Evolutionary conservation across 2,888 invertebrate genomes (phyloP).

Genomic region (Ctenicera cuprea): DNA sequence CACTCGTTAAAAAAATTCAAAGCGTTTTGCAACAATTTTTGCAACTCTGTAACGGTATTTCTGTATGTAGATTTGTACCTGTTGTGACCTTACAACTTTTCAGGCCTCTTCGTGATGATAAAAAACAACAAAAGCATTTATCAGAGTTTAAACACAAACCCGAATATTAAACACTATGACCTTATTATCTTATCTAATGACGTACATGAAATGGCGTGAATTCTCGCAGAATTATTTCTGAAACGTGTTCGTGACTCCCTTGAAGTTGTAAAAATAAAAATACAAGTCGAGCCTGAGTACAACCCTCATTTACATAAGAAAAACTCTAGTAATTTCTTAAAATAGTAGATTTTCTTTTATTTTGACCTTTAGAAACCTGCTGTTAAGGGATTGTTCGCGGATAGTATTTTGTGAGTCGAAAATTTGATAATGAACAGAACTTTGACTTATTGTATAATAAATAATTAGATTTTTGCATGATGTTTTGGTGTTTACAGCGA

Average conservation of each 20-base stretch:
- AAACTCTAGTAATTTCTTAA: constrained; percentile 7
- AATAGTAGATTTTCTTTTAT: constrained; percentile 4
- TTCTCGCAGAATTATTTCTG: constrained; percentile 12
- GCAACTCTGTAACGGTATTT: no score
- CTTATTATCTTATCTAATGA: constrained; percentile 40
- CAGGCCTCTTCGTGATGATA: not conserved
- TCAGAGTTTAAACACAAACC: not conserved
- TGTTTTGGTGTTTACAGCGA: constrained; percentile 3
- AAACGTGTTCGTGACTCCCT: constrained; percentile 39
- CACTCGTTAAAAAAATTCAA: no score
- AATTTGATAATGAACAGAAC: not conserved
- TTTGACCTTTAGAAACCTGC: not conserved
- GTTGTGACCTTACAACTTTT: not conserved
- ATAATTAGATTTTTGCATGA: constrained; percentile 26
- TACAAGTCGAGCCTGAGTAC: constrained; percentile 21
- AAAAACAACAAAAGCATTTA: not conserved
- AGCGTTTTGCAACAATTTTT: no score
- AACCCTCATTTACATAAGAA: constrained; percentile 34
- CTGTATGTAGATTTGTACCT: no score
- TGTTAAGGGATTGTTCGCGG: no score
- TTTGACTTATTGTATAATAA: constrained; percentile 14
- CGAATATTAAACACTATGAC: constrained; percentile 27
- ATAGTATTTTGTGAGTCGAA: not conserved
- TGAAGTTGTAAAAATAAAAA: constrained; percentile 40
- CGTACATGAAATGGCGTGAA: constrained; percentile 42